Percentiles rank a stretch among this genome's conserved stretches.
Conservation (phyloP, 1,140 invertebrate genomes). For the Drosophila tani region DNA sequence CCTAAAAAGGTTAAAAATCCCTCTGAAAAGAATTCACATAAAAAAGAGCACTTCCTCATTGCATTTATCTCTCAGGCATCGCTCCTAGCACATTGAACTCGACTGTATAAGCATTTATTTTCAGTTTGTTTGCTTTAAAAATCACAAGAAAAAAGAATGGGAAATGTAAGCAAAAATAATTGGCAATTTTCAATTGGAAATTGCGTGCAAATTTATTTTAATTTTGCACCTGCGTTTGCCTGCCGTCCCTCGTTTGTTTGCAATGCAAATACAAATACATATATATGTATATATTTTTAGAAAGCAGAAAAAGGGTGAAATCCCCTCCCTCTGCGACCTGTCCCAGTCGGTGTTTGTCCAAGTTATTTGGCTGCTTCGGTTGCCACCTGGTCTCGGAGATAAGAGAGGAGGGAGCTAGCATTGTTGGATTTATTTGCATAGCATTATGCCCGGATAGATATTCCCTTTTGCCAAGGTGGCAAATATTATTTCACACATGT, state of each 20-base stretch:
- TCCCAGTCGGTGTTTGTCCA: conserved; percentile 58
- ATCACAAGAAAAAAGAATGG: conserved; percentile 1
- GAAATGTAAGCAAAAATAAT: conserved; percentile 69
- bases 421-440: conserved; percentile 73
- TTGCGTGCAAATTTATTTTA: conserved; percentile 83
- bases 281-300: conserved; percentile 56
- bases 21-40: not conserved
- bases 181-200: conserved; percentile 75
- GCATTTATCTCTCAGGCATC: not conserved
- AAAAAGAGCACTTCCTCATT: not conserved
- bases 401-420: conserved; percentile 19
- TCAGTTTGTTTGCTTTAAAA: conserved; percentile 38
- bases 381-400: conserved; percentile 55
- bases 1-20: not conserved
- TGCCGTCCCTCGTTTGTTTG: conserved; percentile 49
- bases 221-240: conserved; percentile 63
- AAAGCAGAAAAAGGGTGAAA: conserved; percentile 47
- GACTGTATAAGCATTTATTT: conserved; percentile 22
- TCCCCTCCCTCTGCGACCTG: not conserved
- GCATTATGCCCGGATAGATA: conserved; percentile 59
- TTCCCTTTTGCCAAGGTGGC: conserved; percentile 36
- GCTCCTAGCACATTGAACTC: not conserved
- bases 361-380: conserved; percentile 70
- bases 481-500: conserved; percentile 57
- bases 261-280: conserved; percentile 62